Base-by-base conservation (phyloP, 2,888 invertebrate genomes). In the Chrysopilus asiliformis region DNA sequence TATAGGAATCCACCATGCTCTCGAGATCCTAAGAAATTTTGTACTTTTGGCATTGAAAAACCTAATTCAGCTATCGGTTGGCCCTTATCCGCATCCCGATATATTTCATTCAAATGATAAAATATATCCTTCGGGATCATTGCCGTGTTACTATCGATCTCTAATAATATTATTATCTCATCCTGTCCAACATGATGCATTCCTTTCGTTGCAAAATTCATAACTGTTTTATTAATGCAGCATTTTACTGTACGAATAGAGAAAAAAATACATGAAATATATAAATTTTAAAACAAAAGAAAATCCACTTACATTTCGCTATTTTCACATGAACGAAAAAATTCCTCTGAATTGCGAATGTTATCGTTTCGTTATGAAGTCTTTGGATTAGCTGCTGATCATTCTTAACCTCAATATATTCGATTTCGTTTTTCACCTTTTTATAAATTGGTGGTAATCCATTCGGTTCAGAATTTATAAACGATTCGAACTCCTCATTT, bases 1-100 rank as follows among this genome's bases (percentile, higher is more conserved):
- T 77, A 86, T n/a, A 87, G 68, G 58, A 87, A 84, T 26, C 86
- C 87, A 9, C 80, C 79, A 50, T 81, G 79, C 43, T 81, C 79
- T 28, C 74, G 72, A 1, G 77, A 77, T 29, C 73, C 76, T 40
- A 83, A 60, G 47, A 83, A 72, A 49, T 68, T 40, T 28, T 18
- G 25, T 31, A 35, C 47, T 3, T 51, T 49, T 12, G 63, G 75
- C 49, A 77, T 67, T 9, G 76, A 74, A 47, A 78, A 71, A 6
- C 79, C 76, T 53, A 82, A 60, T 54, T 83, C 80, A 16, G 72
- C 71, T 18, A 81, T 72, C 2, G 77, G 73, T 28, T 72, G 72
- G 10, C 82, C 82, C 60, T 72, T 71, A 14, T 72, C 68, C 22
- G 75, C 75, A 52, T 78, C 75, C 42, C 71, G 68, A 56, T 81